Base-by-base conservation (phyloP, 2,797 vertebrate genomes). In the Crocidura indochinensis region DNA sequence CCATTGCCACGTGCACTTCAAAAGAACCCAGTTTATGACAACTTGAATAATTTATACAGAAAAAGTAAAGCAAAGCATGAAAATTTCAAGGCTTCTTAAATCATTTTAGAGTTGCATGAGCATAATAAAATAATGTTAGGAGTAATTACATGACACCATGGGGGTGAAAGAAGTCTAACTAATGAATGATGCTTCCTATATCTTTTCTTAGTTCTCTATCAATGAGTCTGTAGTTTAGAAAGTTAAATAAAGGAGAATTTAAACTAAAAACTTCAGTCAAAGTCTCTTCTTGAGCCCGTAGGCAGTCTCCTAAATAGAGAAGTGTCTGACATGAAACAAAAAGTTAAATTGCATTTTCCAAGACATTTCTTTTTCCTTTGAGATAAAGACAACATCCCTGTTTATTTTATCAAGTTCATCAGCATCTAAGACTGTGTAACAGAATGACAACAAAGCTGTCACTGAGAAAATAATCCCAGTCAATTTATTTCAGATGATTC, bases 81-180 rank as follows among this genome's bases (percentile, higher is more conserved):
- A 96, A 95, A 90, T 86, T 94, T 96, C 90, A 92, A 94, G 92
- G 80, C 83, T 88, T 89, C 91, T 85, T 91, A 96, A 96, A 90
- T 96, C 94, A 91, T 96, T 96, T 94, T 95, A 27, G n/a, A 93
- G 84, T 95, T 96, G 78, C 94, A 94, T 92, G 97, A 96, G 93
- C 87, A 97, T 95, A 97, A 96, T 96, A 97, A 97, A 97, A 94
- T 97, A 94, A 97, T 96, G 97, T 96, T 93, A 95, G 94, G 96
- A 97, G 97, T 96, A 97, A 97, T 97, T 97, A 97, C 65, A 74
- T 93, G 93, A 94, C 93, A 95, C 94, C 74, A 87, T 49, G 12
- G 93, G 24, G 88, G 91, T 95, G 92, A 96, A 96, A 93, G 95
- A 97, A 96, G 77, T 85, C 92, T 88, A 93, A 83, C 94, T 89